Evolutionary conservation across 2,113 vertebrate species (phyloP).

Genomic region (Clarias magur): DNA sequence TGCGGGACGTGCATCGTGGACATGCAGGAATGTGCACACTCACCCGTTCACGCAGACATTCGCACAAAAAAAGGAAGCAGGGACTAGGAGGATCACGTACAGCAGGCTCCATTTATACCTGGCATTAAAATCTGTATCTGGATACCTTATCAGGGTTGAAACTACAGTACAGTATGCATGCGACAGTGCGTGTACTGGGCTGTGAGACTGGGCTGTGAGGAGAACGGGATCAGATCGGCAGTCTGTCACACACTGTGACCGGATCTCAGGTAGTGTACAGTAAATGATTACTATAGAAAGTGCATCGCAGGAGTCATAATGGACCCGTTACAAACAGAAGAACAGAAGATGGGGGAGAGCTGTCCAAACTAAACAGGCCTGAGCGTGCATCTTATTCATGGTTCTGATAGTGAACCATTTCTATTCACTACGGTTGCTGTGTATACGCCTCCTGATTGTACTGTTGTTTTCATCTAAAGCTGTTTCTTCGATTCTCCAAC

Average conservation of each 20-base stretch:
- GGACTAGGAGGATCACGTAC: background rate
- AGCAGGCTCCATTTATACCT: conserved; percentile 14
- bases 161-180: background rate
- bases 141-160: background rate
- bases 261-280: background rate
- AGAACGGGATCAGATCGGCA: conserved; percentile 2
- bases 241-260: background rate
- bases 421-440: background rate
- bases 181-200: too few species aligned
- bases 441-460: background rate
- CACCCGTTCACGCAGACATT: background rate
- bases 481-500: background rate
- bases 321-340: background rate
- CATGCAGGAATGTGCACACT: conserved; percentile 24
- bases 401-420: background rate
- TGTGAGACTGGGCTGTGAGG: background rate
- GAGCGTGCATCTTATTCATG: background rate
- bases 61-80: background rate
- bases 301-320: background rate
- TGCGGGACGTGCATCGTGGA: conserved; percentile 21
- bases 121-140: conserved; percentile 22
- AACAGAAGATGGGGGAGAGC: background rate
- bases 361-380: background rate
- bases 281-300: background rate
- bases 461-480: background rate